Conservation (phyloP, 1,140 invertebrate species). For the Heliconius hewitsoni region DNA sequence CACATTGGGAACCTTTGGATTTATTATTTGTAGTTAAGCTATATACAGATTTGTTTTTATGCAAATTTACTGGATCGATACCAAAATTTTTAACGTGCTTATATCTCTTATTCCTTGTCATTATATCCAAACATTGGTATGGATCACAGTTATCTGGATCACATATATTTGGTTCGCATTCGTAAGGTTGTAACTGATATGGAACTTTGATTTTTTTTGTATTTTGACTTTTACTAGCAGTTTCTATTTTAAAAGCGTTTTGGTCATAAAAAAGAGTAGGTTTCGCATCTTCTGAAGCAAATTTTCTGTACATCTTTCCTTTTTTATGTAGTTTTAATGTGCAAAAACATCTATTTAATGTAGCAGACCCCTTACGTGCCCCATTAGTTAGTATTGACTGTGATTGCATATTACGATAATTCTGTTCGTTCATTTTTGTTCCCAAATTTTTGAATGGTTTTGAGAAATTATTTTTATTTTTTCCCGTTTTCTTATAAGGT, state of each 20-base stretch:
- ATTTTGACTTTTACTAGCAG: conserved; percentile 35
- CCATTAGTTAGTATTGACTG: conserved; percentile 23
- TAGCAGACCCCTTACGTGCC: conserved; percentile 27
- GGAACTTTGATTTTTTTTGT: conserved; percentile 24
- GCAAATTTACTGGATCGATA: conserved; percentile 1
- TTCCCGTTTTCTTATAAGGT: conserved; percentile 18
- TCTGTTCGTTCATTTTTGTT: conserved; percentile 21
- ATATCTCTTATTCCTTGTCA: conserved; percentile 25
- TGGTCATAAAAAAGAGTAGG: not conserved
- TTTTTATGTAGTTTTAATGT: conserved; percentile 50
- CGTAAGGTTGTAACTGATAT: conserved; percentile 38
- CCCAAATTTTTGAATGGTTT: conserved; percentile 22
- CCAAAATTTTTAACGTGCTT: conserved; percentile 16
- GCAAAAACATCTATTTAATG: conserved; percentile 44
- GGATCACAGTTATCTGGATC: conserved; percentile 43
- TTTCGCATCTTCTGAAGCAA: conserved; percentile 5
- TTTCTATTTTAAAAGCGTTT: conserved; percentile 6
- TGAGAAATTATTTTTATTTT: conserved; percentile 5
- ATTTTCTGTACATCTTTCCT: conserved; percentile 28
- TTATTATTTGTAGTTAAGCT: conserved; percentile 14
- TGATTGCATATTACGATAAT: conserved; percentile 26
- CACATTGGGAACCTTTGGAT: conserved; percentile 11
- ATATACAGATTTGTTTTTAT: conserved; percentile 19
- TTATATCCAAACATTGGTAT: conserved; percentile 42
- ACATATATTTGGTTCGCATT: conserved; percentile 49